Conservation (phyloP, 35 echinoderm and acorn worm species). For the Amphiura filiformis region DNA sequence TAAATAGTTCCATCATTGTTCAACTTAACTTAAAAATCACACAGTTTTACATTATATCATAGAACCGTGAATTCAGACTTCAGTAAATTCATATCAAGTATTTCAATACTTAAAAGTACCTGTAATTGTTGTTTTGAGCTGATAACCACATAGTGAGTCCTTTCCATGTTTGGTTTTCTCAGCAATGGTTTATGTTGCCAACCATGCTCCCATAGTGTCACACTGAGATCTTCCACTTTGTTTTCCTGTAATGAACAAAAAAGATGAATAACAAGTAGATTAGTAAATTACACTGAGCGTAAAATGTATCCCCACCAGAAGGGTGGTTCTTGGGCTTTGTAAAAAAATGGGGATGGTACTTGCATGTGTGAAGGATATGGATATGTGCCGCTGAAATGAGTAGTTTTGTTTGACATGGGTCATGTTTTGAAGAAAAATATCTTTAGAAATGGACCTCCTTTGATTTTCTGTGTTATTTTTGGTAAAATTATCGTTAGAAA, state of each 20-base stretch:
- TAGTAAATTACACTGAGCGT: not conserved
- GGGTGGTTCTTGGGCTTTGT: not conserved
- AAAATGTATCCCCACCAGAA: not conserved
- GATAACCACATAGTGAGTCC: not conserved
- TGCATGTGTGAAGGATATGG: not conserved
- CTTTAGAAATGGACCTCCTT: no score
- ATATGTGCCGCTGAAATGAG: no score
- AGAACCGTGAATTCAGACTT: no score
- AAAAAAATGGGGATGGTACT: not conserved
- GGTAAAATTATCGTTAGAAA: no score
- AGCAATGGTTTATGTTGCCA: not conserved
- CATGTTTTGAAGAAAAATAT: no score
- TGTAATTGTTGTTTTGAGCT: not conserved
- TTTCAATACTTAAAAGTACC: not conserved
- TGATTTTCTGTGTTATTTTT: no score
- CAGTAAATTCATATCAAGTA: not conserved
- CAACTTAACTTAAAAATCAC: no score
- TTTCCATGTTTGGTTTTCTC: not conserved
- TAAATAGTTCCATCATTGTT: no score
- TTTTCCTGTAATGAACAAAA: not conserved
- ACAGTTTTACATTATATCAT: not conserved
- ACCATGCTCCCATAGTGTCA: not conserved
- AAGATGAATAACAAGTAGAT: not conserved
- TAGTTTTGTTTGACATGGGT: no score
- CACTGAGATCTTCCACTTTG: not conserved